Evolutionary conservation across 2,113 vertebrate species (phyloP), one percentile per base, ranked within the genome.

Genomic region (Lepus americanus): DNA sequence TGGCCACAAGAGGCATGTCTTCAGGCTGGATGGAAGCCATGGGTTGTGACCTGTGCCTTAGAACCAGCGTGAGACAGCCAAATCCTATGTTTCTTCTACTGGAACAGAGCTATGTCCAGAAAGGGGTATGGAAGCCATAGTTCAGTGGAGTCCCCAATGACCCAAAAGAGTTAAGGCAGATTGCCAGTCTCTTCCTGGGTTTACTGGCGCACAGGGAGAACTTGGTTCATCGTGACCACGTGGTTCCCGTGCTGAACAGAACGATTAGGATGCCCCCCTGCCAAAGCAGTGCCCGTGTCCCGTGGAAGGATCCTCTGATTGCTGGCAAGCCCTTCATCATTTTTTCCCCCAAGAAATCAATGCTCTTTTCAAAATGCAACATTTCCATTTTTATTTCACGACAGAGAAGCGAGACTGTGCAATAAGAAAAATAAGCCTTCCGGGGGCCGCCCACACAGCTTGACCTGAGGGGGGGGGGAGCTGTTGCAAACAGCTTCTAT

Each of bases 361-460:
- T 93, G 85, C 74, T 93, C 9, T 95, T 98, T 97, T 97, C 94
- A 92, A 96, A 79, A 96, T 96, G 0, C 9, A 84, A 69, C 96
- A 97, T 97, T 98, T 98, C 97, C 80, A 23, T 97, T 96, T 98
- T 95, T 96, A 95, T 97, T 78, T 94, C 81, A 85, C 39, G 95
- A 93, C 39, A 96, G 96, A 97, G 97, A 97, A 97, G 88, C 69
- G 96, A 96, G 94, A 82, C 93, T 95, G 94, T 95, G 92, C 6
- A 0, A 92, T 95, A 97, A 98, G 97, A 98, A 96, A 97, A 96
- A 97, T 96, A 87, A 97, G 97, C 87, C 96, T 98, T 96, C 85
- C 73, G 97, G 97, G 44, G 98, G 61, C 94, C 51, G 96, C 98
- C 98, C 97, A 98, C 97, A 97, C 97, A 97, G 96, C 97, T 97